These are phyloP conservation scores for Pseudeuparius sepicola DNA, from an alignment of 2,888 invertebrate species.

Conservation along the genomic window DNA sequence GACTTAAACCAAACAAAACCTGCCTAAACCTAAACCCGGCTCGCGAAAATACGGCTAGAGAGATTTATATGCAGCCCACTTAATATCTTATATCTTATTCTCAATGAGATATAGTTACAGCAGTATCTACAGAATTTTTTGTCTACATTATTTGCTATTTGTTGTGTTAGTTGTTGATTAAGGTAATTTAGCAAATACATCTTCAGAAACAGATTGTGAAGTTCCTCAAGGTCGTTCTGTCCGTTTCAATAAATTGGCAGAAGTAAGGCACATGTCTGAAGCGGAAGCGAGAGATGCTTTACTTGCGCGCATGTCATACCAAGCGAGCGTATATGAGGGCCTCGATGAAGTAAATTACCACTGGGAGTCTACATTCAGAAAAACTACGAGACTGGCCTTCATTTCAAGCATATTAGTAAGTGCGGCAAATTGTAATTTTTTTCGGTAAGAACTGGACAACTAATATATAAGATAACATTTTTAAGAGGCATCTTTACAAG, in stretches of 20 bases:
- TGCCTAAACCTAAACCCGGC: no score
- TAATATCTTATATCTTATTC: no score
- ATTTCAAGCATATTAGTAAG: constrained; percentile 78
- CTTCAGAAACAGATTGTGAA: constrained; percentile 72
- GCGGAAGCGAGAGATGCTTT: constrained; percentile 87
- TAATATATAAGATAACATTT: no score
- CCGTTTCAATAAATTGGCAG: constrained; percentile 74
- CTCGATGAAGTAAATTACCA: constrained; percentile 67
- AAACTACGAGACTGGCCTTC: constrained; percentile 74
- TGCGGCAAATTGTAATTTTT: constrained; percentile 15
- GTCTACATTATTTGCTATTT: no score
- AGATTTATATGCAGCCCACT: no score
- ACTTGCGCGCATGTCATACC: constrained; percentile 87
- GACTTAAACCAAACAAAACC: no score
- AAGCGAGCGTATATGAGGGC: constrained; percentile 77
- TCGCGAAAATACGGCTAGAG: no score
- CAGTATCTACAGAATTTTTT: no score
- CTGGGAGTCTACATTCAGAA: constrained; percentile 62
- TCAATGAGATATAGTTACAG: no score
- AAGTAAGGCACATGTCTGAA: constrained; percentile 82
- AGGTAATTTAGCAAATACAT: constrained; percentile 37
- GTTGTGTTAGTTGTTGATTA: no score
- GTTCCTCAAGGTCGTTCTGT: constrained; percentile 65
- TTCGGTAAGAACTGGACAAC: no score
- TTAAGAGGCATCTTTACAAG: no score